Evolutionary conservation across 2,797 vertebrate genomes (phyloP).

Genomic region (Hoplostethus mediterraneus): DNA sequence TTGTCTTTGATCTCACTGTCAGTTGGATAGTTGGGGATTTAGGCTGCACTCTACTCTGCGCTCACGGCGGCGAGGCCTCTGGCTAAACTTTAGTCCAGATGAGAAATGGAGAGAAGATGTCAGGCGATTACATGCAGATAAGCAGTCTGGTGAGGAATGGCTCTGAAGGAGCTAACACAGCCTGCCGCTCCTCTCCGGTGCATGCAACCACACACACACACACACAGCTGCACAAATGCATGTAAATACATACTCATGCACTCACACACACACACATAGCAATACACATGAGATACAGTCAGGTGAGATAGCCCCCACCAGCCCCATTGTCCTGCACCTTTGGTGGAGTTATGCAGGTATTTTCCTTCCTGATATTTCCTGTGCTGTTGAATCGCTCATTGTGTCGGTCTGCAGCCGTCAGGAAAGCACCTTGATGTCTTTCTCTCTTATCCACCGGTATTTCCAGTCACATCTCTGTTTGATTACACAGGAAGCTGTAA

Average conservation of each 20-base stretch:
- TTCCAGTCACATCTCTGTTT: slow-evolving; percentile 29
- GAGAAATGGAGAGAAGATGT: slow-evolving; percentile 29
- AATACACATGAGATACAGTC: slow-evolving; percentile 1
- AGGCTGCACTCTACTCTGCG: slow-evolving; percentile 5
- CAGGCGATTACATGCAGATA: slow-evolving; percentile 37
- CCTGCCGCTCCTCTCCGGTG: slow-evolving; percentile 20
- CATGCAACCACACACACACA: slow-evolving; percentile 24
- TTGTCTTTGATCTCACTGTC: slow-evolving; percentile 48
- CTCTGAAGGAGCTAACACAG: slow-evolving; percentile 21
- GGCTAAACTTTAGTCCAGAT: slow-evolving; percentile 36
- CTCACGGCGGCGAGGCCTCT: slow-evolving; percentile 5
- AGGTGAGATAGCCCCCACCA: too few relatives aligned
- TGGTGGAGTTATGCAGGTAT: slow-evolving; percentile 71
- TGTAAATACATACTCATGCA: neutral
- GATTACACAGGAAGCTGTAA: slow-evolving; percentile 18
- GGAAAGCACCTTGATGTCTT: slow-evolving; percentile 23
- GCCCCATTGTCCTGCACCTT: slow-evolving; percentile 45
- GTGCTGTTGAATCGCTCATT: slow-evolving; percentile 54
- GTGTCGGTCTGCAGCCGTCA: slow-evolving; percentile 16
- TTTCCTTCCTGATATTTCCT: slow-evolving; percentile 63
- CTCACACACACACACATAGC: neutral
- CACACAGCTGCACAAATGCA: neutral
- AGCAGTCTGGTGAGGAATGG: slow-evolving; percentile 46
- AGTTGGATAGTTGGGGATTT: slow-evolving; percentile 33
- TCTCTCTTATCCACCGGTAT: slow-evolving; percentile 30